These are phyloP conservation scores for Gastrophryne carolinensis DNA, from an alignment of 2,797 vertebrate genomes.

Conservation along the genomic window DNA sequence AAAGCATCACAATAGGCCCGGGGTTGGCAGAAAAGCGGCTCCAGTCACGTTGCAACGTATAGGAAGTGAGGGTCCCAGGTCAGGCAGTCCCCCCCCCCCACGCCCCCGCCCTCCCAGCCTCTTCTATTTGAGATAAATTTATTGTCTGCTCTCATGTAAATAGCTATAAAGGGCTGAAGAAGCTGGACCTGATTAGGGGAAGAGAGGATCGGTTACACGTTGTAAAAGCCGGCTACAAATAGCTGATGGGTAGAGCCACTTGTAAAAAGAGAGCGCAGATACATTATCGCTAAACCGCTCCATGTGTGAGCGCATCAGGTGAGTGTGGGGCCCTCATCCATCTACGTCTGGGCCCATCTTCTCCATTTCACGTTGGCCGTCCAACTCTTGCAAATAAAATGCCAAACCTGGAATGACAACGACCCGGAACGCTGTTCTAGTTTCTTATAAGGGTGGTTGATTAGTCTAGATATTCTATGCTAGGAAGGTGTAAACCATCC, in stretches of 20 bases:
- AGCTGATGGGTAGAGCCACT: constrained; percentile 7
- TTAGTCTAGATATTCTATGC: not conserved
- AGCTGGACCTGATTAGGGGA: constrained; percentile 29
- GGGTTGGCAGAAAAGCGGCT: not conserved
- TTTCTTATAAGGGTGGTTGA: too few relatives aligned
- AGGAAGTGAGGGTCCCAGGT: not conserved
- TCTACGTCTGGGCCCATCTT: not conserved
- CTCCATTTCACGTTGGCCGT: not conserved
- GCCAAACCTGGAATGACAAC: too few relatives aligned
- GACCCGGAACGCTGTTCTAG: too few relatives aligned
- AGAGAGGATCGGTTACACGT: constrained; percentile 9
- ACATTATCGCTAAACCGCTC: constrained; percentile 14
- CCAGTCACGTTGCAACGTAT: not conserved
- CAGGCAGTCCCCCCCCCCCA: not conserved
- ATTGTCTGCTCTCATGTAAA: constrained; percentile 3
- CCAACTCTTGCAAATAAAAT: too few relatives aligned
- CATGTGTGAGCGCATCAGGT: constrained; percentile 23
- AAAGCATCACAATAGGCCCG: not conserved
- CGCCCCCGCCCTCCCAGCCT: not conserved
- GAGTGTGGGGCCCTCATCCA: not conserved
- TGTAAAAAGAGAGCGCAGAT: not conserved
- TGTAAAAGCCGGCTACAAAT: constrained; percentile 35
- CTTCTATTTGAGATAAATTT: not conserved
- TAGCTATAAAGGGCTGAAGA: constrained; percentile 6
- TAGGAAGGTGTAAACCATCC: not conserved